These are phyloP conservation scores for Sebastes glaucus DNA, from an alignment of 2,797 vertebrate species.

Conservation along the genomic window DNA sequence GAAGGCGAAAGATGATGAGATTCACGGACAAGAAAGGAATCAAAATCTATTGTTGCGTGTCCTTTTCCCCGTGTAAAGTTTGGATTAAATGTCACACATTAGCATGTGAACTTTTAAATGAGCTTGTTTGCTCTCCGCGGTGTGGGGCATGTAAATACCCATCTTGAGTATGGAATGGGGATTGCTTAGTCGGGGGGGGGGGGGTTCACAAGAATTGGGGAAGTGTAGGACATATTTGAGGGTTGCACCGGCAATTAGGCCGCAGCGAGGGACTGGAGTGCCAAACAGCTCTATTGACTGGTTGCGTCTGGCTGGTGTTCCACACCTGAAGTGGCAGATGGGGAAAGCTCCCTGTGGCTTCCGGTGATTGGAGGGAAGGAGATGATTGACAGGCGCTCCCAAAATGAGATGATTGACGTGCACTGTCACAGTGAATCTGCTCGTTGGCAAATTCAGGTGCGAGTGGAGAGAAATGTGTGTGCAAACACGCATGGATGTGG, in stretches of 20 bases:
- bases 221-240: constrained; percentile 65
- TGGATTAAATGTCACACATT: constrained; percentile 92
- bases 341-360: constrained; percentile 69
- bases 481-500: background rate
- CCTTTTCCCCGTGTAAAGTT: constrained; percentile 90
- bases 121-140: constrained; percentile 88
- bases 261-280: constrained; percentile 63
- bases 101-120: constrained; percentile 93
- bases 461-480: constrained; percentile 47
- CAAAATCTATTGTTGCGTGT: constrained; percentile 88
- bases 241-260: constrained; percentile 78
- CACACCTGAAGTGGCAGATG: constrained; percentile 70
- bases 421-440: constrained; percentile 67
- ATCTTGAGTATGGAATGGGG: constrained; percentile 79
- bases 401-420: constrained; percentile 74
- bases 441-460: constrained; percentile 68
- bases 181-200: constrained; percentile 48
- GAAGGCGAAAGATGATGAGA: constrained; percentile 82
- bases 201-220: constrained; percentile 44
- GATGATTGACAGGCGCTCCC: constrained; percentile 77
- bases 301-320: constrained; percentile 44
- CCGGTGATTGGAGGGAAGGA: constrained; percentile 53
- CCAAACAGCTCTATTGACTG: constrained; percentile 74
- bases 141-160: constrained; percentile 87
- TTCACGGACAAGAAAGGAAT: constrained; percentile 86